Evolutionary conservation across 1,140 invertebrate species (phyloP).

Genomic region (Drosophila erecta): DNA sequence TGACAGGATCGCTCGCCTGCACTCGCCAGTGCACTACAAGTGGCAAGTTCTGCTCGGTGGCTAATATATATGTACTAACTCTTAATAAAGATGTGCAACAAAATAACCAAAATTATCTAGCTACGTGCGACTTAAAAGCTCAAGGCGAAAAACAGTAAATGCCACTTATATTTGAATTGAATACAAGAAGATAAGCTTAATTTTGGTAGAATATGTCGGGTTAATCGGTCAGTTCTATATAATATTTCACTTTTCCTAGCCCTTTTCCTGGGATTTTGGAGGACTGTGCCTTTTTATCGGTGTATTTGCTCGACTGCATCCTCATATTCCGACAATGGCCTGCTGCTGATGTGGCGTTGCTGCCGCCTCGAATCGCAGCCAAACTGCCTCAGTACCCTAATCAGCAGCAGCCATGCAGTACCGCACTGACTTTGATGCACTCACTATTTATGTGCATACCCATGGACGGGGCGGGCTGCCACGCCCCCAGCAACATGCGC

Average conservation of each 20-base stretch:
- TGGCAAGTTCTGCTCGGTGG: no score
- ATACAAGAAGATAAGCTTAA: no score
- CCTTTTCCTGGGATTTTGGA: background rate
- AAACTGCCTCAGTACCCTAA: conserved; percentile 67
- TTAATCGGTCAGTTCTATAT: background rate
- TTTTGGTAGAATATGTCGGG: no score
- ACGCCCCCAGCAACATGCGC: conserved; percentile 1
- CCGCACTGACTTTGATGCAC: conserved; percentile 64
- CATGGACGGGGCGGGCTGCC: conserved; percentile 11
- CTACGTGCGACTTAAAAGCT: no score
- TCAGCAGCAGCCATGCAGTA: conserved; percentile 56
- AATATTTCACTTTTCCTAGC: no score
- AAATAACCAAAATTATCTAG: no score
- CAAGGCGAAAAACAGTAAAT: no score
- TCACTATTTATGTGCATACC: conserved; percentile 58
- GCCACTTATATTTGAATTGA: no score
- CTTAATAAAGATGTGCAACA: no score
- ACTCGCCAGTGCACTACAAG: conserved; percentile 1
- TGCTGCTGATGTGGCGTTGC: conserved; percentile 25
- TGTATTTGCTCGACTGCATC: conserved; percentile 14
- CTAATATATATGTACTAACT: no score
- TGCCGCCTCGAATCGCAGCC: conserved; percentile 30
- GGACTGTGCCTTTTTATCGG: background rate
- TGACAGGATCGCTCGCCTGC: background rate
- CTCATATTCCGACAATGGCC: conserved; percentile 60